These are phyloP conservation scores for Lasius fuliginosus DNA, from an alignment of 2,888 invertebrate species.

Conservation along the genomic window DNA sequence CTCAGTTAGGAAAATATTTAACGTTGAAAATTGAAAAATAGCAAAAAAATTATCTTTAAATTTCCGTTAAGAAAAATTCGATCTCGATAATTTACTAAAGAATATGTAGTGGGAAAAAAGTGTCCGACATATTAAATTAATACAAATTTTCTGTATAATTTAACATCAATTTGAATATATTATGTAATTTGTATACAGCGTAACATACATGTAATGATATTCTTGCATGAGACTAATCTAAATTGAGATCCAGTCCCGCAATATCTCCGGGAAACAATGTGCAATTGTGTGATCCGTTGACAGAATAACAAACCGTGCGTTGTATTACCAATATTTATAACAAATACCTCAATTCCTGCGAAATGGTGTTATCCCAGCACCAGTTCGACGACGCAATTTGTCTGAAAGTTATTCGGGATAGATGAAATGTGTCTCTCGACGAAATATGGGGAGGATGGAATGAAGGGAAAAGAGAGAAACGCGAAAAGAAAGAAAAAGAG, in stretches of 20 bases:
- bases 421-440: slow-evolving; percentile 16
- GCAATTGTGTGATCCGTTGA: slow-evolving; percentile 14
- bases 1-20: not conserved
- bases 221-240: not conserved
- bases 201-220: not conserved
- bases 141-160: not conserved
- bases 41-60: not conserved
- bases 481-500: not conserved
- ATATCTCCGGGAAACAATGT: not conserved
- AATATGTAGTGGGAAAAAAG: not conserved
- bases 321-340: slow-evolving; percentile 34
- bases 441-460: not conserved
- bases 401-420: slow-evolving; percentile 36
- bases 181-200: not conserved
- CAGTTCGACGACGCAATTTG: slow-evolving; percentile 40
- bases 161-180: not conserved
- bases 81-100: not conserved
- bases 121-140: not conserved
- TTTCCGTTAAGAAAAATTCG: not conserved
- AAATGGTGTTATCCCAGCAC: slow-evolving; percentile 1
- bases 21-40: not conserved
- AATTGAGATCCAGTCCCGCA: not conserved
- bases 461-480: slow-evolving; percentile 22
- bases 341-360: slow-evolving; percentile 27
- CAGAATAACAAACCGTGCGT: slow-evolving; percentile 9